Percentiles rank a stretch among this genome's conserved stretches.
Conservation (phyloP, 35 echinoderm and acorn worm genomes). For the Lytechinus pictus region DNA sequence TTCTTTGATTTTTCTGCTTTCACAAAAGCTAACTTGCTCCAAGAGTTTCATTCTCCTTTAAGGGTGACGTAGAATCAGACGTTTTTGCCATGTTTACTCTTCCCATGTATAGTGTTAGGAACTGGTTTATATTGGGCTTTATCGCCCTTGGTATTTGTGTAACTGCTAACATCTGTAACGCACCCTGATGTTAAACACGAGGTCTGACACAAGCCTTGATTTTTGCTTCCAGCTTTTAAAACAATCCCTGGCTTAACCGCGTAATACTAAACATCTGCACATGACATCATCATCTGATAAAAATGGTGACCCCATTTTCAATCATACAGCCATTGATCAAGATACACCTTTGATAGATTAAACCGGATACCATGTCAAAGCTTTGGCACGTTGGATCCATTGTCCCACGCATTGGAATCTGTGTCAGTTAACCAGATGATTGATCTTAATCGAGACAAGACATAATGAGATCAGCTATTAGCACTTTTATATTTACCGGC, state of each 20-base stretch:
- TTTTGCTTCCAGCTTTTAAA: not conserved
- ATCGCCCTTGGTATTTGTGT: too few relatives aligned
- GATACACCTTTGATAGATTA: not conserved
- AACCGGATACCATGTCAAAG: conserved; percentile 6
- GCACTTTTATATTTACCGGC: not conserved
- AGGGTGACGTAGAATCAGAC: too few relatives aligned
- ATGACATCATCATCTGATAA: not conserved
- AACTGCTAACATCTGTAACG: not conserved
- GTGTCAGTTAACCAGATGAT: not conserved
- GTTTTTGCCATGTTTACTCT: too few relatives aligned
- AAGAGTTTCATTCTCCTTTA: too few relatives aligned
- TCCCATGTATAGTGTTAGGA: too few relatives aligned
- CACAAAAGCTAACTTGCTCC: too few relatives aligned
- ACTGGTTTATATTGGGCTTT: too few relatives aligned
- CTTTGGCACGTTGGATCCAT: not conserved
- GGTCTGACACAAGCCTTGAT: not conserved
- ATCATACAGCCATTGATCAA: not conserved
- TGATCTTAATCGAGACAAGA: not conserved
- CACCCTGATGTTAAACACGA: not conserved
- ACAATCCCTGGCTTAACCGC: not conserved
- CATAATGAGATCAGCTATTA: not conserved
- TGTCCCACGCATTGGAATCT: not conserved
- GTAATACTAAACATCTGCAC: not conserved
- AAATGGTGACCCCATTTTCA: not conserved
- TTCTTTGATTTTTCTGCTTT: too few relatives aligned